phyloP scores from a whole-genome alignment of 2,888 invertebrate species.

The Oscheius sp. region DNA sequence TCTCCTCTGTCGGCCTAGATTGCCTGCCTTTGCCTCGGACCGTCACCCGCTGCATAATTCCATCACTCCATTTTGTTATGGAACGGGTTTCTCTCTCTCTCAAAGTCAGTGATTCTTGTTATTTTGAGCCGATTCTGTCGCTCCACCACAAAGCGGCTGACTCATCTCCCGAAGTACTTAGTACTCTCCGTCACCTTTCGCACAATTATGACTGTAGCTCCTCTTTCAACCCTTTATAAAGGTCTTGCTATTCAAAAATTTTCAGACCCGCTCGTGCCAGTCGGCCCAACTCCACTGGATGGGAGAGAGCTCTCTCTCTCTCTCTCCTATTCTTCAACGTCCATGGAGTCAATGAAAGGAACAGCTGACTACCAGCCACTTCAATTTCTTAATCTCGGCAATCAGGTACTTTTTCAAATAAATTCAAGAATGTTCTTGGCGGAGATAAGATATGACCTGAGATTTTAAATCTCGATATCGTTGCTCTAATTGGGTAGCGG shows the following conservation, averaged over 20 bases:
- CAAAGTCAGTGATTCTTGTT: not conserved
- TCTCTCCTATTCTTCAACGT: no score
- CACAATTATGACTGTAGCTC: not conserved
- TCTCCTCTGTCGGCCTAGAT: not conserved
- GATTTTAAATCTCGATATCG: not conserved
- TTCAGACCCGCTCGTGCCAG: not conserved
- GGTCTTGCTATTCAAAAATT: not conserved
- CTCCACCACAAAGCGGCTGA: not conserved
- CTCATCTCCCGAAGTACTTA: not conserved
- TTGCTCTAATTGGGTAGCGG: conserved; percentile 16
- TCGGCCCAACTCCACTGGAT: not conserved
- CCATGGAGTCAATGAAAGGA: no score
- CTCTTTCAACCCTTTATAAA: not conserved
- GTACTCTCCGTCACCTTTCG: not conserved
- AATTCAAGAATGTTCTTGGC: no score
- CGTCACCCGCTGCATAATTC: conserved; percentile 21
- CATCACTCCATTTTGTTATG: not conserved
- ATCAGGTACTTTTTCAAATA: no score
- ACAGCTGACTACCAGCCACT: no score
- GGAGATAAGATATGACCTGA: no score
- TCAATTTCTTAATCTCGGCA: no score
- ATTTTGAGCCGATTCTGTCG: not conserved
- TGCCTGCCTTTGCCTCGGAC: not conserved
- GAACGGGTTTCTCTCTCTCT: not conserved
- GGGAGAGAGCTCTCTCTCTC: not conserved